These are phyloP conservation scores for Salminus brasiliensis DNA, from an alignment of 2,113 vertebrate species.

Conservation along the genomic window DNA sequence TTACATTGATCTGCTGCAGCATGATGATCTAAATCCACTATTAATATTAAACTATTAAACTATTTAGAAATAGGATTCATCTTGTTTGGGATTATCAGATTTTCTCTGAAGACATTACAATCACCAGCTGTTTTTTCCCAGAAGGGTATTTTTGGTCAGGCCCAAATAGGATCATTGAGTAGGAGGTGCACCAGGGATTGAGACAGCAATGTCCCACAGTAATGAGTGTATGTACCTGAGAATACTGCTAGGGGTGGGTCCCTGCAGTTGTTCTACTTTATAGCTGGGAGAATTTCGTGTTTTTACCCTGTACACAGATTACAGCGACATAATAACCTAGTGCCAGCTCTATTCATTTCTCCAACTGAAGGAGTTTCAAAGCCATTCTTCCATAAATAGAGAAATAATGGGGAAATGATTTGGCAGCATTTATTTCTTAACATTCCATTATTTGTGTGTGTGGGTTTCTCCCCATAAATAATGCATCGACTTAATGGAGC, in stretches of 20 bases:
- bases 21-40: not conserved
- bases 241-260: constrained; percentile 16
- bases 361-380: constrained; percentile 61
- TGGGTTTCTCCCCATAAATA: constrained; percentile 74
- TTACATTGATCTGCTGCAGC: not conserved
- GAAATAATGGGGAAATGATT: constrained; percentile 75
- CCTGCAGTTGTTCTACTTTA: constrained; percentile 4
- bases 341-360: constrained; percentile 58
- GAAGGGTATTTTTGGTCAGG: constrained; percentile 28
- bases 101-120: constrained; percentile 39
- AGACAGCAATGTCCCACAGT: constrained; percentile 1
- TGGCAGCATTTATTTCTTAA: constrained; percentile 72
- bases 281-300: constrained; percentile 46
- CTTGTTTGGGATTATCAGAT: constrained; percentile 39
- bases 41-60: too few relatives aligned
- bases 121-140: constrained; percentile 27
- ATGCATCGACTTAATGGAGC: constrained; percentile 77
- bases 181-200: not conserved
- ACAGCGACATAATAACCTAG: constrained; percentile 63
- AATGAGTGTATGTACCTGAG: not conserved
- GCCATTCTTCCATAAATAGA: constrained; percentile 69
- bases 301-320: constrained; percentile 67
- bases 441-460: constrained; percentile 68
- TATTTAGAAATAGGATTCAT: constrained; percentile 23
- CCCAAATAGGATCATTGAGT: constrained; percentile 25